These are phyloP conservation scores for Apamea sordens DNA, from an alignment of 2,888 invertebrate species.

Conservation along the genomic window DNA sequence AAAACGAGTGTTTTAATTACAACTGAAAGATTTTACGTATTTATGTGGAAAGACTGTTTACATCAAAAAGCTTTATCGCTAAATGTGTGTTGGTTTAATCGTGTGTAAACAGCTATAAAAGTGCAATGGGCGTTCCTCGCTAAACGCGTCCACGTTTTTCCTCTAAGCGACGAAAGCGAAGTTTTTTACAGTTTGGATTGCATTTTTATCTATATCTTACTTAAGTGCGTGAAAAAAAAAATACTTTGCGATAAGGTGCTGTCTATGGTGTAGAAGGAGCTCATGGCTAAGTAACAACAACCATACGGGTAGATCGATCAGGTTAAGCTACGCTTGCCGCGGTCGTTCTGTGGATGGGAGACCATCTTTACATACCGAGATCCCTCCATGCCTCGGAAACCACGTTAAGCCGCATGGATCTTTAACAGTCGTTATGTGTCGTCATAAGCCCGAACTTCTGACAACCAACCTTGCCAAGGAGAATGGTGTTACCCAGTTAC, in stretches of 20 bases:
- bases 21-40: slow-evolving; percentile 10
- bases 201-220: slow-evolving; percentile 46
- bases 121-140: slow-evolving; percentile 65
- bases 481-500: not conserved
- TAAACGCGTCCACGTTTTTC: slow-evolving; percentile 68
- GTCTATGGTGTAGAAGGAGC: not conserved
- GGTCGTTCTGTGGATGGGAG: not conserved
- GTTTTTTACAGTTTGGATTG: slow-evolving; percentile 64
- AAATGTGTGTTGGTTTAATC: slow-evolving; percentile 70
- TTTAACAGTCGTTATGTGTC: not conserved
- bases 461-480: not conserved
- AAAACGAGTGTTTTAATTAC: slow-evolving; percentile 17
- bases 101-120: slow-evolving; percentile 70
- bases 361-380: not conserved
- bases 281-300: not conserved
- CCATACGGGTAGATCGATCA: not conserved
- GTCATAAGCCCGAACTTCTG: not conserved
- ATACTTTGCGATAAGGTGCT: not conserved
- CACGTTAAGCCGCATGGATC: not conserved
- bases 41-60: slow-evolving; percentile 26
- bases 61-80: slow-evolving; percentile 58
- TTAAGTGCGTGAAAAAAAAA: slow-evolving; percentile 21
- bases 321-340: not conserved
- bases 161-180: slow-evolving; percentile 63
- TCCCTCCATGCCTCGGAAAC: not conserved